A percentile compares a stretch with the other conserved stretches of the same genome.
These are phyloP conservation scores for Echinarachnius parma DNA, from an alignment of 53 echinoderm and acorn worm genomes.

Conservation along the genomic window DNA sequence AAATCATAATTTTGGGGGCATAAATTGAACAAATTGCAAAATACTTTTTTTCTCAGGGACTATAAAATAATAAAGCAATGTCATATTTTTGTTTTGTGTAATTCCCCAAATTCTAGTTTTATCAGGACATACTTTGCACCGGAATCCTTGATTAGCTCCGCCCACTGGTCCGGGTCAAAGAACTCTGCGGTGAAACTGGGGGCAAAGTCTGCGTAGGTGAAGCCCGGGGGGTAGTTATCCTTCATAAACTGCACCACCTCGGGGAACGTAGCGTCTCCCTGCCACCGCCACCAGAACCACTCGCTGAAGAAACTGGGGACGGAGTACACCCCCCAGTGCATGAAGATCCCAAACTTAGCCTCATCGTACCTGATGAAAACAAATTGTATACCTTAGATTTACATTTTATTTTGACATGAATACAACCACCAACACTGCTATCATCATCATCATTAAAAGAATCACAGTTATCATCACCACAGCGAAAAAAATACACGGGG, in stretches of 20 bases:
- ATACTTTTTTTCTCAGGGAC: neutral
- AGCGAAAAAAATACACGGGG: no score
- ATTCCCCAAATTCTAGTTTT: no score
- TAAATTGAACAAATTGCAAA: neutral
- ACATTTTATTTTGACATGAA: no score
- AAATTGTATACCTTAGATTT: neutral
- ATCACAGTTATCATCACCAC: no score
- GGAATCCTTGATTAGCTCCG: slow-evolving; percentile 73
- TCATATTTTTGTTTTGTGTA: no score
- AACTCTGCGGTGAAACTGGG: slow-evolving; percentile 56
- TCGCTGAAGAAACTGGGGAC: slow-evolving; percentile 68
- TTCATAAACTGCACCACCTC: slow-evolving; percentile 63
- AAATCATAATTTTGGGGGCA: no score
- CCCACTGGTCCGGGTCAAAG: slow-evolving; percentile 64
- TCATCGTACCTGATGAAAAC: slow-evolving; percentile 57
- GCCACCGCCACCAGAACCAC: slow-evolving; percentile 71
- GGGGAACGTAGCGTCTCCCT: neutral
- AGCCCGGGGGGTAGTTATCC: slow-evolving; percentile 59
- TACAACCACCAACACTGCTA: no score
- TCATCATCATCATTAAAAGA: no score
- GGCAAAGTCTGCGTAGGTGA: slow-evolving; percentile 70
- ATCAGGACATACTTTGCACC: slow-evolving; percentile 57
- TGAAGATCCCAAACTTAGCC: slow-evolving; percentile 84
- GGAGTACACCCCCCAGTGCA: slow-evolving; percentile 62
- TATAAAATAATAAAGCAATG: neutral